Evolutionary conservation across 2,888 invertebrate species (phyloP).

Genomic region (Aphodius sticticus): DNA sequence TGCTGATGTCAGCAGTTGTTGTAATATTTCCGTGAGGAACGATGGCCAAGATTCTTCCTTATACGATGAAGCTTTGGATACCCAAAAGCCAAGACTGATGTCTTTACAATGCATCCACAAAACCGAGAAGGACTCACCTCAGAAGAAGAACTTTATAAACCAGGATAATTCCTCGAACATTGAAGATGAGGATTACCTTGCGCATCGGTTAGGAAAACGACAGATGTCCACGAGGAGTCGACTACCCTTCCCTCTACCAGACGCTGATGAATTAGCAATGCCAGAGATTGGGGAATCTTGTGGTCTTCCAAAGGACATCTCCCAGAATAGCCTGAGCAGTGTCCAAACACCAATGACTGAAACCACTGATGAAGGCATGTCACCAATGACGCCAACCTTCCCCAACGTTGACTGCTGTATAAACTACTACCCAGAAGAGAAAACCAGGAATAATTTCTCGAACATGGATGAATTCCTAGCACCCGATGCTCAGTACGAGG

Average conservation of each 20-base stretch:
- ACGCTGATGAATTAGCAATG: slow-evolving; percentile 54
- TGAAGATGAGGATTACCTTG: slow-evolving; percentile 67
- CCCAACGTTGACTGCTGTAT: slow-evolving; percentile 52
- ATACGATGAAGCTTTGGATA: slow-evolving; percentile 65
- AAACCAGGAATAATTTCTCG: slow-evolving; percentile 43
- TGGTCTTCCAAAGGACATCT: slow-evolving; percentile 54
- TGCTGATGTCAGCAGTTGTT: slow-evolving; percentile 86
- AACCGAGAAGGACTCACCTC: slow-evolving; percentile 46
- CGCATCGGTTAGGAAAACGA: slow-evolving; percentile 65
- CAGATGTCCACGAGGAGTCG: slow-evolving; percentile 69
- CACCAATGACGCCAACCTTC: slow-evolving; percentile 50
- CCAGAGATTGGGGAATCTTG: slow-evolving; percentile 37
- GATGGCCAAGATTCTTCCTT: slow-evolving; percentile 66
- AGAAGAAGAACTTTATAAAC: slow-evolving; percentile 51
- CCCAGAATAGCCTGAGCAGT: slow-evolving; percentile 56
- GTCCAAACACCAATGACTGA: slow-evolving; percentile 59
- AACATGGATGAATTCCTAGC: slow-evolving; percentile 61
- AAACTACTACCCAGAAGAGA: slow-evolving; percentile 53
- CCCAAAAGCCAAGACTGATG: slow-evolving; percentile 55
- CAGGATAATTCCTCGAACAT: slow-evolving; percentile 53
- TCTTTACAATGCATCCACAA: slow-evolving; percentile 55
- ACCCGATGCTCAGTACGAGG: slow-evolving; percentile 71
- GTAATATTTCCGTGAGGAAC: slow-evolving; percentile 73
- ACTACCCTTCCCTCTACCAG: slow-evolving; percentile 64
- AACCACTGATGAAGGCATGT: slow-evolving; percentile 57